Evolutionary conservation across 2,888 invertebrate genomes (phyloP), one percentile per base, ranked within the genome.

Genomic region (Campopleginae sp.): DNA sequence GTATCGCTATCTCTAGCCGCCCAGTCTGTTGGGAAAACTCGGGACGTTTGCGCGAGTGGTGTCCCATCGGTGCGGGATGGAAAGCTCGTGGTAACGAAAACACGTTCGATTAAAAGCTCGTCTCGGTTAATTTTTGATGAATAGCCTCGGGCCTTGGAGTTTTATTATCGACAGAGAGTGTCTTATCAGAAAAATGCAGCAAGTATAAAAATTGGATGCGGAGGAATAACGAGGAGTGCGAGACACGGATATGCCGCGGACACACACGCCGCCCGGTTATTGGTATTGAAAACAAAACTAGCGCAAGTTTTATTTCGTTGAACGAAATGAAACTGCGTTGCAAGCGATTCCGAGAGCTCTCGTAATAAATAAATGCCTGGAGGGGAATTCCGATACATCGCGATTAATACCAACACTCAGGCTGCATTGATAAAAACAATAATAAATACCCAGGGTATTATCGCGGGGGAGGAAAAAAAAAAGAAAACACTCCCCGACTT

Each of bases 371-470:
- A 63, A 63, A 70, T 46, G 51, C 70, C 42, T 14, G 14, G 19
- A 76, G 77, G 58, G 54, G 71, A 63, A 84, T 80, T 77, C 65
- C 76, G 42, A 31, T 27, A 27, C 76, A 58, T 65, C 71, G 58
- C 54, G 27, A 6, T 44, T 71, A 77, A 58, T 27, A 27, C 76
- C 77, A 80, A 77, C 74, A 46, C n/a, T n/a, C n/a, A n/a, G n/a
- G n/a, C n/a, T n/a, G 7, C 17, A 6, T 58, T 42, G 19, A 74
- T 42, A 19, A 33, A 19, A 65, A 51, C n/a, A 51, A 76, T 54
- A 54, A 74, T 23, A 58, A 27, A 58, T 31, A 19, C 0, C 17
- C 14, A 12, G 5, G 58, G 27, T 27, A 14, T 5, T 27, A 58
- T 27, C 38, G 38, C 38, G 27, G 27, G 58, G 14, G 14, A 27